Base-by-base conservation (phyloP, 2,113 vertebrate species). In the Myotis yumanensis region DNA sequence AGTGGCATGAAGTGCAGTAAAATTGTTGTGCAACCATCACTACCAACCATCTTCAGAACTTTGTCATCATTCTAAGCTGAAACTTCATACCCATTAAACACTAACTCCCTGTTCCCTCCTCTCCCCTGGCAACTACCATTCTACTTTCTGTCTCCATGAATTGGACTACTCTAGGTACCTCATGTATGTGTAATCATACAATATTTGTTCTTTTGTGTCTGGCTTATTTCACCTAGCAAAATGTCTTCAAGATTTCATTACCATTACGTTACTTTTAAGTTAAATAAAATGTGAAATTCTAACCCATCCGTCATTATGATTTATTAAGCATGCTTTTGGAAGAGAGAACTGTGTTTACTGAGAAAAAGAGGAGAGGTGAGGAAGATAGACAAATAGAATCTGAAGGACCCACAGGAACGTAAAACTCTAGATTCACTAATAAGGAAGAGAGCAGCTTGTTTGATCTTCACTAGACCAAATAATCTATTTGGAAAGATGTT, bases 241-340 rank as follows among this genome's bases (percentile, higher is more conserved):
- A 48, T 48, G 3, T 51, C 84, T 52, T 86, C n/a, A 93, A 87
- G n/a, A 51, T 72, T 71, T 72, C 64, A 51, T 52, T 64, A 93
- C 25, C 40, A 72, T 51, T 62, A 85, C 43, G 64, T 51, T 62
- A 79, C 48, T 72, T 77, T 71, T 52, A 64, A 90, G 9, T 75
- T 81, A 64, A 59, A 54, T 54, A 87, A 87, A 82, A 76, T 68
- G 28, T 91, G 68, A 91, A 87, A 87, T 82, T 75, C 77, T 92
- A 92, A 75, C 3, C n/a, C 48, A 88, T 7, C n/a, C 10, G 32
- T 66, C 69, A 88, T 48, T 68, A 75, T n/a, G 46, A 82, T 40
- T 40, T 82, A 88, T 57, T 69, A 88, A 92, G 59, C 68, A 95
- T 14, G 17, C 25, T 75, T 82, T 57, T 71, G 32, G 76, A 82